Evolutionary conservation across 2,797 vertebrate genomes (phyloP), one percentile per base, ranked within the genome.

Genomic region (Schizopygopsis malacanthus): DNA sequence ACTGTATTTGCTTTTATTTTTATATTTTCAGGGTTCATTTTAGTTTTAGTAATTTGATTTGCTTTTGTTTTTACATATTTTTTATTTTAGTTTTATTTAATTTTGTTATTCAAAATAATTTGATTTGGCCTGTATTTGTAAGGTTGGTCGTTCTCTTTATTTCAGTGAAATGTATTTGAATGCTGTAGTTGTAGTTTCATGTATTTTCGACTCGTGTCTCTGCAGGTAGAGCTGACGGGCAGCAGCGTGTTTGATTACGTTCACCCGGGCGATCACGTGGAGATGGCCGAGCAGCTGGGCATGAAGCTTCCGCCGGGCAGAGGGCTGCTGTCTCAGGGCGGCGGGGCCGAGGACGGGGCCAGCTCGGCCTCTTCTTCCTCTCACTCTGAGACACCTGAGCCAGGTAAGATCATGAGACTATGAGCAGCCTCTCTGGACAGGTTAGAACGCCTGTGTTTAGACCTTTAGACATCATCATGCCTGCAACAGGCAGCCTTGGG

Each of bases 201-300:
- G 76, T 61, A 4, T 28, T 61, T 61, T 61, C 16, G 9, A n/a
- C 20, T 43, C 4, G 11, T 50, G 28, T 47, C 18, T 52, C 2
- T 78, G 28, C 92, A 99, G 98, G 98, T 99, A 95, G 98, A 99
- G 96, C 96, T 99, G 95, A 99, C 98, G 71, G 98, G 98, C 94
- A 99, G 98, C 96, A 99, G 98, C 16, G 96, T 96, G 87, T 99
- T 99, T 89, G 98, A 99, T 94, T 99, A 99, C 91, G 95, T 99
- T 89, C 98, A 99, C 94, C 98, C 98, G 0, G 98, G 98, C 79
- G 98, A 99, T 93, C 98, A 99, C 37, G 98, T 98, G 95, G 98
- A 99, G 94, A 97, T 96, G 97, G 98, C 98, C 3, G 98, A 99
- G 94, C 98, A 99, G 95, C 96, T 99, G 89, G 98, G 98, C 91